phyloP scores from a whole-genome alignment of 1,140 invertebrate species.

The Portunus trituberculatus region DNA sequence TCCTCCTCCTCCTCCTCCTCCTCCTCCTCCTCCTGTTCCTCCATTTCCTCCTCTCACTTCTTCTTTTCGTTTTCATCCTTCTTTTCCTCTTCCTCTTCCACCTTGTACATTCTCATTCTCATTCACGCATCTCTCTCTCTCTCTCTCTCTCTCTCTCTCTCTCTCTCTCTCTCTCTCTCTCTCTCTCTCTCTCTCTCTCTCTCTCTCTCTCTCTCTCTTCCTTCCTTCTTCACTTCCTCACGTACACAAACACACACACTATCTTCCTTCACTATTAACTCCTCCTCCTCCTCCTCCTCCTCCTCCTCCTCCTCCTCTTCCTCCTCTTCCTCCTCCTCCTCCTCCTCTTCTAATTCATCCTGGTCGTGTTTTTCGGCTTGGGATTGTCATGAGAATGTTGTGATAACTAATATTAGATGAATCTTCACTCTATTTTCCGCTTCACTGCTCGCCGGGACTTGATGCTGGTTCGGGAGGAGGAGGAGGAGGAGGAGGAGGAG shows the following conservation, averaged over 20 bases:
- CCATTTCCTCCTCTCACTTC: too few relatives aligned
- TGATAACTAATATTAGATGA: neutral
- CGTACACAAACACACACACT: neutral
- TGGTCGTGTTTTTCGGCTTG: neutral
- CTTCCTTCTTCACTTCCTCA: neutral
- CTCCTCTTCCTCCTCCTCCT: neutral
- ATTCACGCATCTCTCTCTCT: neutral
- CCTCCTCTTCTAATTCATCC: neutral
- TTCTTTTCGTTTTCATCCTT: too few relatives aligned
- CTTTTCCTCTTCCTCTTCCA: too few relatives aligned
- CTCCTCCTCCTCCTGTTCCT: too few relatives aligned
- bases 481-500: neutral
- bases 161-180: constrained; percentile 26
- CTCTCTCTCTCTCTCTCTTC: neutral
- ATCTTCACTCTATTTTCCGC: constrained; percentile 5
- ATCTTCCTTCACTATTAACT: neutral
- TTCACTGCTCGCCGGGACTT: neutral
- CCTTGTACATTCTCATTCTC: too few relatives aligned
- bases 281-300: neutral
- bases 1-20: too few relatives aligned
- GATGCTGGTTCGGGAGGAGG: neutral
- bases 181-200: neutral
- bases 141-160: neutral
- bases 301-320: neutral
- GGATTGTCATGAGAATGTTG: neutral